phyloP scores from a whole-genome alignment of 2,113 vertebrate genomes.

The Phoenicopterus ruber region DNA sequence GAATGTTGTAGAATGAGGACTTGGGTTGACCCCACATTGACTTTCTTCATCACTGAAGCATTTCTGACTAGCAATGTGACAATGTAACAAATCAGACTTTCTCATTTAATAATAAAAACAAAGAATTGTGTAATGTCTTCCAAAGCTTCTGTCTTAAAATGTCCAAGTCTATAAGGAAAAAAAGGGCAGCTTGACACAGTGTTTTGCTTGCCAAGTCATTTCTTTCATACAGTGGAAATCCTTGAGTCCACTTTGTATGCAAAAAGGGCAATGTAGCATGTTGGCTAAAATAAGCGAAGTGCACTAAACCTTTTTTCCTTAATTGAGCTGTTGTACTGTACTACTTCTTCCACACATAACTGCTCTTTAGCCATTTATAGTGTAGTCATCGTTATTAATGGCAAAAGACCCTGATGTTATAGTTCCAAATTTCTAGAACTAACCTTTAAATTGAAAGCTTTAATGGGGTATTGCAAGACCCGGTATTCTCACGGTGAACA shows the following conservation, averaged over 20 bases:
- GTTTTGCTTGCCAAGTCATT: constrained; percentile 53
- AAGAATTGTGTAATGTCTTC: constrained; percentile 74
- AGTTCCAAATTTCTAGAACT: constrained; percentile 44
- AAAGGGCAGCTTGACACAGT: constrained; percentile 56
- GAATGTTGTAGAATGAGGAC: constrained; percentile 72
- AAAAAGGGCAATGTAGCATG: constrained; percentile 49
- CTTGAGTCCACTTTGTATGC: not conserved
- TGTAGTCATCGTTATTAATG: not conserved
- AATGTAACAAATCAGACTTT: constrained; percentile 75
- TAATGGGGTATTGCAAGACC: constrained; percentile 39
- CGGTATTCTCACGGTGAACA: constrained; percentile 44
- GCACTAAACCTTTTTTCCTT: constrained; percentile 55
- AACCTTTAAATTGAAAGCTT: constrained; percentile 49
- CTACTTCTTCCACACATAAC: constrained; percentile 38
- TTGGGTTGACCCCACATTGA: constrained; percentile 64
- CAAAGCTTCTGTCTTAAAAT: constrained; percentile 75
- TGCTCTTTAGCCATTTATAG: constrained; percentile 56
- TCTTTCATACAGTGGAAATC: constrained; percentile 50
- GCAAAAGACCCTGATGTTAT: not conserved
- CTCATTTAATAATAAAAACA: constrained; percentile 73
- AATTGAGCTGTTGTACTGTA: constrained; percentile 57
- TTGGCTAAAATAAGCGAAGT: constrained; percentile 63
- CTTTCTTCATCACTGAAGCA: constrained; percentile 70
- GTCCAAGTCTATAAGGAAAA: constrained; percentile 41
- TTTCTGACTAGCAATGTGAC: constrained; percentile 77